phyloP scores from a whole-genome alignment of 2,888 invertebrate species.

The Periphyllus acericola region DNA sequence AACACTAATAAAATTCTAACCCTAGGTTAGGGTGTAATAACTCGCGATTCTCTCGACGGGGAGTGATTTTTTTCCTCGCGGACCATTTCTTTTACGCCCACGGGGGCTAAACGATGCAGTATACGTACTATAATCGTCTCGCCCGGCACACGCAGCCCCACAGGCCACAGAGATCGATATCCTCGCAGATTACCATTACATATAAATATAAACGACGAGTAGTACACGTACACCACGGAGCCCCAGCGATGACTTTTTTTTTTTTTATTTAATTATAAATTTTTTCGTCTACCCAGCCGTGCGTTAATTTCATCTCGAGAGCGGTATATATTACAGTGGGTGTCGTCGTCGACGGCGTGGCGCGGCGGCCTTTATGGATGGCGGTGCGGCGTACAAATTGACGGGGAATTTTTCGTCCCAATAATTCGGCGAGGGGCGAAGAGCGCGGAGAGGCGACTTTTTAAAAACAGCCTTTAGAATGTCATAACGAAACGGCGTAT shows the following conservation, averaged over 20 bases:
- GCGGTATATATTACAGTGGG: neutral
- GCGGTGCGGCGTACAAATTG: slow-evolving; percentile 44
- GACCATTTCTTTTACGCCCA: neutral
- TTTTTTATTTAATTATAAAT: slow-evolving; percentile 56
- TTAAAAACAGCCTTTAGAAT: slow-evolving; percentile 49
- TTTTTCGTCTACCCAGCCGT: slow-evolving; percentile 34
- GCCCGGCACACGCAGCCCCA: neutral
- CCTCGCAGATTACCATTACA: slow-evolving; percentile 35
- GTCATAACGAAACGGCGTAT: slow-evolving; percentile 59
- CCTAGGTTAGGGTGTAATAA: too few relatives aligned
- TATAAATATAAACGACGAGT: neutral
- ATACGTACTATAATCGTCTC: neutral
- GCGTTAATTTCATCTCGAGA: slow-evolving; percentile 38
- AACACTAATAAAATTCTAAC: neutral
- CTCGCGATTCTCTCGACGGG: neutral
- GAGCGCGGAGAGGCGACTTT: neutral
- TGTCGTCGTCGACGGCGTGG: neutral
- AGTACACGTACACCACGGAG: too few relatives aligned
- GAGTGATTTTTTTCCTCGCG: neutral
- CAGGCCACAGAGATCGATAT: slow-evolving; percentile 30
- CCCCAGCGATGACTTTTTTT: slow-evolving; percentile 31
- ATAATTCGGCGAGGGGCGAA: neutral
- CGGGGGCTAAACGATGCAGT: neutral
- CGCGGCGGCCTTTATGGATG: too few relatives aligned
- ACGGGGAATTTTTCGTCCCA: slow-evolving; percentile 36